phyloP scores from a whole-genome alignment of 2,113 vertebrate genomes.

The Callipepla squamata region DNA sequence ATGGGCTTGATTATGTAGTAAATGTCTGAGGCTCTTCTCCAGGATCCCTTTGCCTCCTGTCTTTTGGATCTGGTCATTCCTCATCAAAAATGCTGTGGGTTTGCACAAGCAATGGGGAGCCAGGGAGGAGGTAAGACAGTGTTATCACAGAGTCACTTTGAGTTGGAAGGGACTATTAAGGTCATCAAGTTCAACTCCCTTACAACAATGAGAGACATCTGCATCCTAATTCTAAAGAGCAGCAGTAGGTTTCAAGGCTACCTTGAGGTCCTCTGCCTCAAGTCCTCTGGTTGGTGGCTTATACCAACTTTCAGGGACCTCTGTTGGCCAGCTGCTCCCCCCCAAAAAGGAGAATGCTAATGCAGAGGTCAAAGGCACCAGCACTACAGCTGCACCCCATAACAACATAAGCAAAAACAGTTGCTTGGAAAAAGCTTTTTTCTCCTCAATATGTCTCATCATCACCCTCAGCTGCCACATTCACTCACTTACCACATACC shows the following conservation, averaged over 20 bases:
- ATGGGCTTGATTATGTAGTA: not conserved
- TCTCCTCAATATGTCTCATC: not conserved
- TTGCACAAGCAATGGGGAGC: not conserved
- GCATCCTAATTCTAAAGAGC: fast-evolving
- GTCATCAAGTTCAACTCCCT: no score
- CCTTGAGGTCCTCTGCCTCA: not conserved
- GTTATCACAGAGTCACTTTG: no score
- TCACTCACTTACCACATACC: not conserved
- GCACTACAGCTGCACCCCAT: not conserved
- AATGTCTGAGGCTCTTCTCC: not conserved
- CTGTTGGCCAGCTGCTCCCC: not conserved
- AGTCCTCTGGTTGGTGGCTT: not conserved
- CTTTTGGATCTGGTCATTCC: not conserved
- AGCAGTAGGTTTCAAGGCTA: not conserved
- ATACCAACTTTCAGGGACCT: not conserved
- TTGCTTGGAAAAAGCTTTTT: not conserved
- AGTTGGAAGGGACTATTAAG: no score
- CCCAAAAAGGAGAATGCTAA: not conserved
- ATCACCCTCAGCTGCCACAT: not conserved
- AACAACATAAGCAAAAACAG: not conserved
- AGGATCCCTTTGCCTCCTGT: not conserved
- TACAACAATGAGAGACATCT: no score
- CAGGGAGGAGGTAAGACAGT: not conserved
- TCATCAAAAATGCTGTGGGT: not conserved
- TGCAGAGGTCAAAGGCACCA: not conserved